These are phyloP conservation scores for Acronicta psi DNA, from an alignment of 2,888 invertebrate genomes.

Conservation along the genomic window DNA sequence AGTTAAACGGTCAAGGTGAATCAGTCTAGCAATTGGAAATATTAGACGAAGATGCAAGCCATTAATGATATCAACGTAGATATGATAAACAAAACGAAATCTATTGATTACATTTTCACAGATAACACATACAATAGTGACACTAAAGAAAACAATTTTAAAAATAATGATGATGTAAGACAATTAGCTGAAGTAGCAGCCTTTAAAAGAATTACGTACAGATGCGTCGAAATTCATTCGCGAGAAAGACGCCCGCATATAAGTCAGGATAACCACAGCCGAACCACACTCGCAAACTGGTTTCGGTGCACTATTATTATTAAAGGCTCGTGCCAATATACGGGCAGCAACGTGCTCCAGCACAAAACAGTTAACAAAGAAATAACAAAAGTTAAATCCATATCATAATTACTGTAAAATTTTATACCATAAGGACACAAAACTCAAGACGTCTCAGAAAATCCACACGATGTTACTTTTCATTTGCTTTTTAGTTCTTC, in stretches of 20 bases:
- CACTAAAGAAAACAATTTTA: slow-evolving; percentile 33
- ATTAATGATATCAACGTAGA: slow-evolving; percentile 46
- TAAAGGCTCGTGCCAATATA: slow-evolving; percentile 87
- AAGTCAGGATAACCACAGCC: slow-evolving; percentile 84
- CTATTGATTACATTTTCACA: slow-evolving; percentile 50
- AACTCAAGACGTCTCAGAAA: slow-evolving; percentile 72
- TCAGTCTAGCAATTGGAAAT: slow-evolving; percentile 61
- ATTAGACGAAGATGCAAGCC: slow-evolving; percentile 53
- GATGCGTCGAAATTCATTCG: slow-evolving; percentile 73
- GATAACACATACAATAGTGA: slow-evolving; percentile 48
- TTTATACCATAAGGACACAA: slow-evolving; percentile 87
- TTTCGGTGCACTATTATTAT: slow-evolving; percentile 88
- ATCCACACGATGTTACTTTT: slow-evolving; percentile 78
- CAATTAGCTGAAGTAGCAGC: slow-evolving; percentile 55
- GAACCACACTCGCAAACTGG: slow-evolving; percentile 86
- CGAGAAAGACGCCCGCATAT: slow-evolving; percentile 83
- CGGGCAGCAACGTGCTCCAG: slow-evolving; percentile 78
- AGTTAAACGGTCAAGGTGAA: slow-evolving; percentile 81
- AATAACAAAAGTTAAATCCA: slow-evolving; percentile 68
- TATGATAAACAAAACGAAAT: slow-evolving; percentile 56
- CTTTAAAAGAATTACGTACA: slow-evolving; percentile 60
- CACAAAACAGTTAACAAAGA: slow-evolving; percentile 79
- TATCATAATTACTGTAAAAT: slow-evolving; percentile 72
- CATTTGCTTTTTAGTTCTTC: slow-evolving; percentile 68
- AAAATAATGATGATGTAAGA: slow-evolving; percentile 51